Conservation (phyloP, 2,888 invertebrate species). For the Chalcosyrphus nemorum region DNA sequence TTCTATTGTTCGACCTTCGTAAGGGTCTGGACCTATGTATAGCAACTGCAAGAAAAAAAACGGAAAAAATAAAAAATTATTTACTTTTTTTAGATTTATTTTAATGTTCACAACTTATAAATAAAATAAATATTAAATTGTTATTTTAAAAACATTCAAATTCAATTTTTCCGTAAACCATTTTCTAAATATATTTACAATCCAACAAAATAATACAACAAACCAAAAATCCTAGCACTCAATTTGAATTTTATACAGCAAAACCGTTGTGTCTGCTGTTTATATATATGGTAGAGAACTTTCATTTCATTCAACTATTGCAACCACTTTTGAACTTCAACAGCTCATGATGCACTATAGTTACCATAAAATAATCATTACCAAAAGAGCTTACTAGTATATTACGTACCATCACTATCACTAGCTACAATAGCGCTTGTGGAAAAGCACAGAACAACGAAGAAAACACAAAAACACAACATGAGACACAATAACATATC, state of each 20-base stretch:
- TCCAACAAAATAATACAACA: too few relatives aligned
- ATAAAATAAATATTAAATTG: background rate
- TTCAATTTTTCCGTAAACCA: background rate
- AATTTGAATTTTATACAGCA: constrained; percentile 19
- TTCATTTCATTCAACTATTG: constrained; percentile 8
- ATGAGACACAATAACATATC: constrained; percentile 44
- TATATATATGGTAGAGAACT: background rate
- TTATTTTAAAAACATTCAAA: background rate
- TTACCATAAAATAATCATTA: constrained; percentile 56
- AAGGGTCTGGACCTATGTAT: too few relatives aligned
- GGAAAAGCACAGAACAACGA: background rate
- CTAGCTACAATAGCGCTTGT: background rate
- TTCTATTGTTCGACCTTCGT: too few relatives aligned
- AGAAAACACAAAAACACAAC: background rate
- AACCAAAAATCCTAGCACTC: background rate
- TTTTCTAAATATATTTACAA: background rate
- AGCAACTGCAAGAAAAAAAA: too few relatives aligned
- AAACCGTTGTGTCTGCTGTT: background rate
- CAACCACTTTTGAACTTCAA: constrained; percentile 42
- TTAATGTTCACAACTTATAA: background rate
- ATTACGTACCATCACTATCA: constrained; percentile 11
- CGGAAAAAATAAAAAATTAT: too few relatives aligned
- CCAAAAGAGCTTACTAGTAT: constrained; percentile 23
- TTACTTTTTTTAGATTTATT: too few relatives aligned
- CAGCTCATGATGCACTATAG: constrained; percentile 50